These are phyloP conservation scores for Pangasianodon gigas DNA, from an alignment of 2,113 vertebrate species.

Conservation along the genomic window DNA sequence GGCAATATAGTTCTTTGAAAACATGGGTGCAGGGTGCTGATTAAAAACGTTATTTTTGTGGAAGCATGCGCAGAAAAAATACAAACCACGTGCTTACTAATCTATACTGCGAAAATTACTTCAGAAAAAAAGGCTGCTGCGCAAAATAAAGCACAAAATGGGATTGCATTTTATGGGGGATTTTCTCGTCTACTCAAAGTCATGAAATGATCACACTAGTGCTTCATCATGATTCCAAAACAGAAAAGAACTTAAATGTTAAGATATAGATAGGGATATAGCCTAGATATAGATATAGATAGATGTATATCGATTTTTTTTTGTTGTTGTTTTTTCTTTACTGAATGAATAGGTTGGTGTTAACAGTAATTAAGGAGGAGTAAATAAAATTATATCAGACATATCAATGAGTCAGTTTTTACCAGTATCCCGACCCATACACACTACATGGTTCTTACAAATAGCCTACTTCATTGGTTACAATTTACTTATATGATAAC, in stretches of 20 bases:
- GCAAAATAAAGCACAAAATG: background rate
- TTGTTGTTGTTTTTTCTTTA: background rate
- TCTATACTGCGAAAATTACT: background rate
- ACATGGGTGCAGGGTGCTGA: background rate
- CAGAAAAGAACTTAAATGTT: background rate
- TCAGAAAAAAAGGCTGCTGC: background rate
- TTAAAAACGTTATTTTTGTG: background rate
- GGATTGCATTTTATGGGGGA: background rate
- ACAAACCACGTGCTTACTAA: background rate
- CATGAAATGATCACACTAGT: background rate
- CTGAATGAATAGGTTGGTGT: background rate
- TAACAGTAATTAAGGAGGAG: background rate
- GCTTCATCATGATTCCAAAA: background rate
- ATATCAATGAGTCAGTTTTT: background rate
- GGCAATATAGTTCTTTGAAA: slow-evolving; percentile 46
- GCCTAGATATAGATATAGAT: background rate
- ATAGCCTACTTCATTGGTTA: background rate
- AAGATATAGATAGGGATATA: background rate
- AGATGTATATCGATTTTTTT: background rate
- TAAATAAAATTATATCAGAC: background rate
- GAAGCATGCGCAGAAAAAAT: background rate
- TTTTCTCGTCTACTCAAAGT: background rate
- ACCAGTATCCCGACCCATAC: background rate
- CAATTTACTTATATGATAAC: background rate
- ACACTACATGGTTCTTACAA: background rate